A percentile compares a stretch with the other conserved stretches of the same genome.
Evolutionary conservation across 2,797 vertebrate genomes (phyloP).

Genomic region (Tarsius wallacei): DNA sequence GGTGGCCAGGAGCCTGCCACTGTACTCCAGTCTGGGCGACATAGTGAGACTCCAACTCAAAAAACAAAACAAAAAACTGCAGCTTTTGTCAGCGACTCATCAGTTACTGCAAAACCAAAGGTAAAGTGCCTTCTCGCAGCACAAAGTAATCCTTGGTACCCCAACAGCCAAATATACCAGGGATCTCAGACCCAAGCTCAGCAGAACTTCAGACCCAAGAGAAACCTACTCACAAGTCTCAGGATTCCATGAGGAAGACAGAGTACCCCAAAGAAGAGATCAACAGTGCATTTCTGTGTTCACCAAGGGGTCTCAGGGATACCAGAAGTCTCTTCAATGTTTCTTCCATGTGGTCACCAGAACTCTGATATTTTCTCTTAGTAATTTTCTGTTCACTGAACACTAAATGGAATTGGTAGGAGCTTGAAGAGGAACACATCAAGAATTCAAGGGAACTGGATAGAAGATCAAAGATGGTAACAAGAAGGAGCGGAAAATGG

Average conservation of each 20-base stretch:
- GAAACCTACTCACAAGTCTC: neutral
- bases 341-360: neutral
- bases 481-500: neutral
- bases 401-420: neutral
- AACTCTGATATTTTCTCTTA: neutral
- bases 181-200: neutral
- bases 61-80: neutral
- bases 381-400: neutral
- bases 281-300: neutral
- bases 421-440: neutral
- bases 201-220: neutral
- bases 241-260: neutral
- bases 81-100: neutral
- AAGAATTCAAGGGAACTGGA: neutral
- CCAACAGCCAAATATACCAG: neutral
- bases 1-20: no score
- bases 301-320: neutral
- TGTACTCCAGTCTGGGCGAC: no score
- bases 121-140: neutral
- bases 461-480: neutral
- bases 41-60: no score
- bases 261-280: neutral
- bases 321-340: neutral
- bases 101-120: neutral
- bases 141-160: neutral